These are phyloP conservation scores for Nyctereutes procyonoides DNA, from an alignment of 2,113 vertebrate genomes.

Conservation along the genomic window DNA sequence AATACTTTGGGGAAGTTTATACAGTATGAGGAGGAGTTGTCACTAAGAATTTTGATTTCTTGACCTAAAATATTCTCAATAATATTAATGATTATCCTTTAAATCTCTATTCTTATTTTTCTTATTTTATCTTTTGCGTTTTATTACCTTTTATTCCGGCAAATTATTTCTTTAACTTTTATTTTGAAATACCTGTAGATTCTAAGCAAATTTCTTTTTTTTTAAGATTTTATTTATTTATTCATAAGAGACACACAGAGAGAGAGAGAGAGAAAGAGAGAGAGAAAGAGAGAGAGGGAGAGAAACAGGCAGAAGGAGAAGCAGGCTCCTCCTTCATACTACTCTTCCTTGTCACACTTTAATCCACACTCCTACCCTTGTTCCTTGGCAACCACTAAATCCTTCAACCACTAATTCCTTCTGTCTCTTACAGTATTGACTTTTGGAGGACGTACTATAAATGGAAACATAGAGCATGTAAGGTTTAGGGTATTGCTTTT, in stretches of 20 bases:
- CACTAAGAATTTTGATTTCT: neutral
- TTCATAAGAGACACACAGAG: too few species aligned
- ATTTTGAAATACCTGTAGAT: neutral
- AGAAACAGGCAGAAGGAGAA: too few species aligned
- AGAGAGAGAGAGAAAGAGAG: too few species aligned
- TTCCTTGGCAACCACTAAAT: neutral
- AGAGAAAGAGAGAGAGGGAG: too few species aligned
- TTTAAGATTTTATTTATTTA: too few species aligned
- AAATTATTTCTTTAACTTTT: neutral
- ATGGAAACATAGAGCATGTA: neutral
- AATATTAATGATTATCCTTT: neutral
- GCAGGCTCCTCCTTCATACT: neutral
- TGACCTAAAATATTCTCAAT: neutral
- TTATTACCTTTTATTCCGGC: neutral
- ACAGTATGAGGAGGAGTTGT: neutral
- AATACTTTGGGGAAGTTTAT: neutral
- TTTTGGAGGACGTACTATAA: neutral
- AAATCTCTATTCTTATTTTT: neutral
- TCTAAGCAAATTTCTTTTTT: neutral
- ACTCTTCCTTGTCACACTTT: neutral
- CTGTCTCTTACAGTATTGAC: neutral
- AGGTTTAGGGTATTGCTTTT: neutral
- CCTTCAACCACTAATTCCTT: neutral
- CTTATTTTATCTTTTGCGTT: neutral
- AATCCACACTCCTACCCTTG: neutral